Evolutionary conservation across 1,140 invertebrate genomes (phyloP), one percentile per base, ranked within the genome.

Genomic region (Drosophila pseudoobscura): DNA sequence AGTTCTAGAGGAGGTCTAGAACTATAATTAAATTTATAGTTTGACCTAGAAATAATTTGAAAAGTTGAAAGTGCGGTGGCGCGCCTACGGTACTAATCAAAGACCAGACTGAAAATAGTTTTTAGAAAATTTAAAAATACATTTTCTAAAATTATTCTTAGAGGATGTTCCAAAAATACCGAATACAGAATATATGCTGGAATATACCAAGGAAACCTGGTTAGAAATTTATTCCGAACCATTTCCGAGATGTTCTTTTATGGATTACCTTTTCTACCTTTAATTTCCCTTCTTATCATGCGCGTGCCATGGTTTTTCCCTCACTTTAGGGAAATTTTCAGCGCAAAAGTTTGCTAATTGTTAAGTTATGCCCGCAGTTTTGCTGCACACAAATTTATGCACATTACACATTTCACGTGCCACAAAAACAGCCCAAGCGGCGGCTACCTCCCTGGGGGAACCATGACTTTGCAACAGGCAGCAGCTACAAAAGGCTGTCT

Each of bases 391-490:
- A 77, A 74, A 57, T 71, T 24, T 59, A 72, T 66, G 64, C 70
- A 85, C 63, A 65, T 85, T 76, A 78, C 74, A 87, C 83, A 87
- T 82, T 87, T 87, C 83, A 79, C 83, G 83, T 87, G 83, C 83
- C 83, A 39, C 35, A 39, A 39, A 87, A 70, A 64, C 45, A 49
- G 41, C 56, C 64, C 52, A 52, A 9, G 29, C 51, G 26, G 57
- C 63, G 26, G 31, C 47, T 52, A 59, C 52, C 43, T 56, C 54
- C 61, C 66, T 52, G 31, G 20, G 50, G 8, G 15, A 43, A 66
- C 63, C 80, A 87, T 88, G 83, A 87, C 82, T 87, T 63, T 72
- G 82, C 82, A 77, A 69, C 62, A 63, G 35, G 31, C 31, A 35
- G 35, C 35, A 39, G 35, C 4, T 13, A 39, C 11, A 39, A 39